A percentile compares a stretch with the other conserved stretches of the same genome.
These are phyloP conservation scores for Allolobophora icterica DNA, from an alignment of 2,888 invertebrate genomes.

Conservation along the genomic window DNA sequence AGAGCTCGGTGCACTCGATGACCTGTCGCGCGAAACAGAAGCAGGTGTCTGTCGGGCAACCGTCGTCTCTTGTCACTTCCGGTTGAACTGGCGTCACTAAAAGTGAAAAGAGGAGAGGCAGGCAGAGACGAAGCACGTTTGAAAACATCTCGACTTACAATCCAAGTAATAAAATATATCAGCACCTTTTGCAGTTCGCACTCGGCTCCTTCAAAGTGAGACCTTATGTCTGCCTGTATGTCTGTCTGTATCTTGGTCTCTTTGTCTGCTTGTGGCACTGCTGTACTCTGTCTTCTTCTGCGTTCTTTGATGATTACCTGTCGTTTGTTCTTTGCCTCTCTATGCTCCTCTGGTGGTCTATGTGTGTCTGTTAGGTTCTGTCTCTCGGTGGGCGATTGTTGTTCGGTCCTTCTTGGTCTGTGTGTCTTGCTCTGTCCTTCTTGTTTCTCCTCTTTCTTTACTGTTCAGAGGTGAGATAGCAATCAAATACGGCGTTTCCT, in stretches of 20 bases:
- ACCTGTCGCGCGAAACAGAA: slow-evolving; percentile 3
- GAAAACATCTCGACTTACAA: background rate
- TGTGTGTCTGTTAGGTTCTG: background rate
- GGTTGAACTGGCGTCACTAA: background rate
- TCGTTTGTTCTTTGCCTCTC: background rate
- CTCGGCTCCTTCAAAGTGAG: background rate
- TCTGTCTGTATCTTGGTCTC: background rate
- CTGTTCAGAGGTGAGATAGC: too few species aligned
- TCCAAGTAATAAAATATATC: background rate
- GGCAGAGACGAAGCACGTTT: background rate
- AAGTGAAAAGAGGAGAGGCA: background rate
- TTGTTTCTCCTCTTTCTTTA: too few species aligned
- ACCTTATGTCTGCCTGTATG: background rate
- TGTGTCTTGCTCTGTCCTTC: too few species aligned
- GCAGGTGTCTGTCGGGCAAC: slow-evolving; percentile 21
- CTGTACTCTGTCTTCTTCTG: background rate
- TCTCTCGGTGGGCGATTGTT: too few species aligned
- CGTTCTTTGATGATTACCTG: background rate
- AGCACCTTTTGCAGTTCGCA: background rate
- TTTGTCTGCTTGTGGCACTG: background rate
- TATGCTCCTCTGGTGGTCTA: too few species aligned
- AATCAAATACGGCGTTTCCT: background rate
- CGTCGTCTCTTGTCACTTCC: background rate
- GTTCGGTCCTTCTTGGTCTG: too few species aligned
- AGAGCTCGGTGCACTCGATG: slow-evolving; percentile 25